A percentile compares a stretch with the other conserved stretches of the same genome.
phyloP scores from a whole-genome alignment of 2,888 invertebrate genomes.

The Parnassius smintheus region DNA sequence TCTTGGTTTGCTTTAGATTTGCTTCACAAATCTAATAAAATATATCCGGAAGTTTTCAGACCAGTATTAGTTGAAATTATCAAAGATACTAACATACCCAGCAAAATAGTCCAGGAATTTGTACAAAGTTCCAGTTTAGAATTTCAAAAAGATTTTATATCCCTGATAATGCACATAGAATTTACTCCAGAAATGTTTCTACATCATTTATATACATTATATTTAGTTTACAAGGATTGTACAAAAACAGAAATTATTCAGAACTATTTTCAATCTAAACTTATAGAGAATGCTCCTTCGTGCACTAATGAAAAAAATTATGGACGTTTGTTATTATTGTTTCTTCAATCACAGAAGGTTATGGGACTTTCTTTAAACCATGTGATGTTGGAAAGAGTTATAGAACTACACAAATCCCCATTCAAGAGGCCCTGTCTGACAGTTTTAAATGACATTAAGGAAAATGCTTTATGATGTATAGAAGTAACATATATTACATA shows the following conservation, averaged over 20 bases:
- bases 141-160: slow-evolving; percentile 40
- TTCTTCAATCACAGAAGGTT: slow-evolving; percentile 47
- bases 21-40: slow-evolving; percentile 42
- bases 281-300: slow-evolving; percentile 35
- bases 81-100: slow-evolving; percentile 44
- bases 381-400: slow-evolving; percentile 39
- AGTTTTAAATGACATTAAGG: slow-evolving; percentile 44
- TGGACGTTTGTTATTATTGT: slow-evolving; percentile 52
- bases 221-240: slow-evolving; percentile 51
- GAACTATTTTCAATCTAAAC: slow-evolving; percentile 39
- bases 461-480: too few species aligned
- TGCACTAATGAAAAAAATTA: slow-evolving; percentile 51
- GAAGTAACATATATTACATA: too few species aligned
- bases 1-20: slow-evolving; percentile 48
- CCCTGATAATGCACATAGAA: slow-evolving; percentile 38
- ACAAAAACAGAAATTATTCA: slow-evolving; percentile 46
- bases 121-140: slow-evolving; percentile 37
- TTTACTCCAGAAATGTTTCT: slow-evolving; percentile 44
- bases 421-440: slow-evolving; percentile 56
- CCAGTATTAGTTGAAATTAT: slow-evolving; percentile 42
- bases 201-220: slow-evolving; percentile 49
- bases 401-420: slow-evolving; percentile 52
- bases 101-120: slow-evolving; percentile 49
- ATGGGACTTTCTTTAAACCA: slow-evolving; percentile 27
- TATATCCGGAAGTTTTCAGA: slow-evolving; percentile 40